Evolutionary conservation across 2,113 vertebrate genomes (phyloP).

Genomic region (Dendrocopos noguchii): DNA sequence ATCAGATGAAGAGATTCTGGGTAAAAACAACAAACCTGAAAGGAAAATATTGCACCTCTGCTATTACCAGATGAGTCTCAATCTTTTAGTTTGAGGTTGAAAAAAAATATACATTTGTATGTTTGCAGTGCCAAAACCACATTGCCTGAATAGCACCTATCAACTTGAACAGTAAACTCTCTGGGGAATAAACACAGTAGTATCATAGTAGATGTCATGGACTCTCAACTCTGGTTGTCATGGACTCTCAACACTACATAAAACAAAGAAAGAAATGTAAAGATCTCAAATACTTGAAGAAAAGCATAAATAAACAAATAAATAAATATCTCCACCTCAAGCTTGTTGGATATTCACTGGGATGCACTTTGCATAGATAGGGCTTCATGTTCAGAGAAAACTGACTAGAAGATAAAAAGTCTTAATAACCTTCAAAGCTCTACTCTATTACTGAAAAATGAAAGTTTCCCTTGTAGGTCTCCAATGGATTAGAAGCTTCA

Average conservation of each 20-base stretch:
- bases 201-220: background rate
- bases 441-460: background rate
- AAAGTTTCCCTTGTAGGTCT: background rate
- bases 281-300: background rate
- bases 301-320: background rate
- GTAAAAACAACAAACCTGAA: background rate
- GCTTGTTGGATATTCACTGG: background rate
- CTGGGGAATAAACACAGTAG: background rate
- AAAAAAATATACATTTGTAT: background rate
- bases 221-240: background rate
- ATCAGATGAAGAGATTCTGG: background rate
- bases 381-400: background rate
- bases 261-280: background rate
- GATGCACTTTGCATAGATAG: background rate
- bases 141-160: background rate
- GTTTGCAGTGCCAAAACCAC: background rate
- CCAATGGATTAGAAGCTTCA: constrained; percentile 21
- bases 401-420: constrained; percentile 6
- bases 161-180: background rate
- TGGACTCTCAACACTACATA: background rate
- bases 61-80: background rate
- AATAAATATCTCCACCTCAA: background rate
- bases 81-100: background rate
- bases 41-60: background rate
- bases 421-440: constrained; percentile 38